Conservation (phyloP, 2,888 invertebrate genomes). For the Dicycla oo region DNA sequence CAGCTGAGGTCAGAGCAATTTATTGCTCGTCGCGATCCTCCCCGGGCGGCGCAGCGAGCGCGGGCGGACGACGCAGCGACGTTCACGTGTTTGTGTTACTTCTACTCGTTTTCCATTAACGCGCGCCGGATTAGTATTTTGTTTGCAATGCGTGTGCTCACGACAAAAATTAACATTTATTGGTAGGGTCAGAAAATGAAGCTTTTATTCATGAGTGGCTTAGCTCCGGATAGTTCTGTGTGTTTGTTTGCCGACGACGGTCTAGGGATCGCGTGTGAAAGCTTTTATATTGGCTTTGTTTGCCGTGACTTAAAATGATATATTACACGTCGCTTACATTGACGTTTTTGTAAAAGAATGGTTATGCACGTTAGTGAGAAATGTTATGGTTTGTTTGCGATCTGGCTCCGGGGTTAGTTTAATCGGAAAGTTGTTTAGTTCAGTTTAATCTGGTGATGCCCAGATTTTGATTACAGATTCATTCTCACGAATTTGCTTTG, state of each 20-base stretch:
- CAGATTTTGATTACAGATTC: conserved; percentile 56
- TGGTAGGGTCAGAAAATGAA: conserved; percentile 87
- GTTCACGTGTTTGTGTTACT: conserved; percentile 87
- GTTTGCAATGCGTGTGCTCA: conserved; percentile 88
- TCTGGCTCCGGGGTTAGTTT: conserved; percentile 68
- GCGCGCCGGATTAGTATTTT: conserved; percentile 89
- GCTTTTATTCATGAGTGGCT: conserved; percentile 90
- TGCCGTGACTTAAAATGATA: conserved; percentile 89
- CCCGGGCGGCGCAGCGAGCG: conserved; percentile 64
- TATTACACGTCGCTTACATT: conserved; percentile 88
- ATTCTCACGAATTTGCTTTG: conserved; percentile 53
- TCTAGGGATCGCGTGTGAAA: conserved; percentile 88
- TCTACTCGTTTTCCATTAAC: conserved; percentile 89
- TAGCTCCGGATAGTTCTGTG: conserved; percentile 87
- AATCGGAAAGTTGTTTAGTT: conserved; percentile 58
- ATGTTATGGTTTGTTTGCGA: conserved; percentile 82
- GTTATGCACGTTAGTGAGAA: conserved; percentile 80
- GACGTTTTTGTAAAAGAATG: conserved; percentile 85
- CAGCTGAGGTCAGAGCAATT: conserved; percentile 85
- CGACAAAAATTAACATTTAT: conserved; percentile 90
- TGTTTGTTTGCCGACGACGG: conserved; percentile 87
- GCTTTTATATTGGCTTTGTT: conserved; percentile 88
- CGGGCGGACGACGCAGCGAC: conserved; percentile 58
- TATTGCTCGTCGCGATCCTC: conserved; percentile 76
- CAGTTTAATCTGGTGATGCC: conserved; percentile 56